Evolutionary conservation across 2,888 invertebrate species (phyloP).

Genomic region (Spisula solida): DNA sequence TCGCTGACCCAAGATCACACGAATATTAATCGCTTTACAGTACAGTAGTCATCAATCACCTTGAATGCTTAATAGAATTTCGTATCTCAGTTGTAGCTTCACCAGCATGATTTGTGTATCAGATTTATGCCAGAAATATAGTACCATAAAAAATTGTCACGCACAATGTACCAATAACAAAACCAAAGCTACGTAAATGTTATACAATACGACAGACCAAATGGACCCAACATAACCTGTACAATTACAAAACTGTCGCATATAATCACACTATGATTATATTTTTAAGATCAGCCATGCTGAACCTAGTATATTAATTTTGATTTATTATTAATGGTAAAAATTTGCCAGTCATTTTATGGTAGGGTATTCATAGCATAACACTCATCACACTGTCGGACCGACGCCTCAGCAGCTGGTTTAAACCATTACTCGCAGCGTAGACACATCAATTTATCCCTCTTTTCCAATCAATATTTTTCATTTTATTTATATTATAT

Average conservation of each 20-base stretch:
- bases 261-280: background rate
- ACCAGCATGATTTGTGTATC: slow-evolving; percentile 35
- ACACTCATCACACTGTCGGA: too few species aligned
- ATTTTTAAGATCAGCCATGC: slow-evolving; percentile 7
- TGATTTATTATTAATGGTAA: background rate
- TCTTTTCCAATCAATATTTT: too few species aligned
- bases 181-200: background rate
- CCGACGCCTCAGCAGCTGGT: too few species aligned
- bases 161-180: slow-evolving; percentile 5
- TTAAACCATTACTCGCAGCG: too few species aligned
- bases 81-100: slow-evolving; percentile 2
- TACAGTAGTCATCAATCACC: slow-evolving; percentile 19
- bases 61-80: slow-evolving; percentile 30
- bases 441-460: too few species aligned
- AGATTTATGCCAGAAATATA: background rate
- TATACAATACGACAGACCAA: background rate
- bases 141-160: slow-evolving; percentile 23
- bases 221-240: background rate
- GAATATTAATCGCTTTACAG: too few species aligned
- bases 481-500: too few species aligned
- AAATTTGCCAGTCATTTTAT: background rate
- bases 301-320: background rate
- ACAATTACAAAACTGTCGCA: background rate
- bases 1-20: too few species aligned
- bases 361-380: background rate